Conservation (phyloP, 2,797 vertebrate species). For the Sylvia borin region DNA sequence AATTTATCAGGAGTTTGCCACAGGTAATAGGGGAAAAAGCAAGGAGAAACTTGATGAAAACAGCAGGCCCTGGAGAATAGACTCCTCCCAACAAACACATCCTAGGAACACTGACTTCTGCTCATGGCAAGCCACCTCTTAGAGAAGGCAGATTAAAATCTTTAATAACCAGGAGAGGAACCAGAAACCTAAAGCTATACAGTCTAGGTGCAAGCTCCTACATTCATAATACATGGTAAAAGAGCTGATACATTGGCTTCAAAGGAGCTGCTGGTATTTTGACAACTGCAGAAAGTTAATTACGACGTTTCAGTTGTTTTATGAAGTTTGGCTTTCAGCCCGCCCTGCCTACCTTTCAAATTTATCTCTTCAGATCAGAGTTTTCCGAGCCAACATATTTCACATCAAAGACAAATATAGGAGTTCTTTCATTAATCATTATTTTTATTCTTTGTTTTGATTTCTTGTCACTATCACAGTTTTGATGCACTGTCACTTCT, state of each 20-base stretch:
- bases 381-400: neutral
- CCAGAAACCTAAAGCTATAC: neutral
- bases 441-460: conserved; percentile 32
- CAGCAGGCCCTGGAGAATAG: neutral
- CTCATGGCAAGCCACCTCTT: neutral
- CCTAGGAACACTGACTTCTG: neutral
- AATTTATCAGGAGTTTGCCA: neutral
- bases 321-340: conserved; percentile 26
- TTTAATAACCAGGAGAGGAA: neutral
- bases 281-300: conserved; percentile 47
- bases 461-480: neutral
- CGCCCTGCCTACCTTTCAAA: conserved; percentile 17
- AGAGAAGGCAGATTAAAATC: neutral
- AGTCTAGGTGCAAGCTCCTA: neutral
- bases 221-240: neutral
- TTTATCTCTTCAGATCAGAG: conserved; percentile 10
- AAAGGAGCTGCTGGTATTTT: conserved; percentile 31
- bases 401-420: conserved; percentile 13
- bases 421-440: conserved; percentile 15
- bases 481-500: conserved; percentile 15
- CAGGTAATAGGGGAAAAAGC: neutral
- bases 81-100: neutral
- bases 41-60: neutral
- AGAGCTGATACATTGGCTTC: neutral
- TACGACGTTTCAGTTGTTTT: conserved; percentile 1